Evolutionary conservation across 2,888 invertebrate species (phyloP).

Genomic region (Hylaea fasciaria): DNA sequence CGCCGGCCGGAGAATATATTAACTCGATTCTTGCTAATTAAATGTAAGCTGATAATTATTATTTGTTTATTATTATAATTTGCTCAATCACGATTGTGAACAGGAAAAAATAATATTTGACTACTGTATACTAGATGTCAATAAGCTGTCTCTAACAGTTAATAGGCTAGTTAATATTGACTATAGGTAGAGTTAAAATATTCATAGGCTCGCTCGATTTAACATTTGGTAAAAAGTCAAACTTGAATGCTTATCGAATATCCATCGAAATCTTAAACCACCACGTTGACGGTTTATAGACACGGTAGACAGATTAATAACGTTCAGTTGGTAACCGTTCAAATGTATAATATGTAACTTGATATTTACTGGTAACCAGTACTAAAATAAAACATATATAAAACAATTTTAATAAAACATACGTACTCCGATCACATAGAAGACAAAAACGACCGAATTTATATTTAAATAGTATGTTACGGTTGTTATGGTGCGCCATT

Average conservation of each 20-base stretch:
- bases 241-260: background rate
- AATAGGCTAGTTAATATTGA: too few species aligned
- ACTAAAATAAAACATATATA: slow-evolving; percentile 45
- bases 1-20: slow-evolving; percentile 12
- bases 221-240: background rate
- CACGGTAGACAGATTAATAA: slow-evolving; percentile 37
- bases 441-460: background rate
- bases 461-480: background rate
- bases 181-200: background rate
- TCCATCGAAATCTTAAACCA: slow-evolving; percentile 4
- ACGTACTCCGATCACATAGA: too few species aligned
- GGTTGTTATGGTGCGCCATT: too few species aligned
- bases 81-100: background rate
- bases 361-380: slow-evolving; percentile 39
- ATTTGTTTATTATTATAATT: slow-evolving; percentile 21
- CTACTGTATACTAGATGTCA: background rate
- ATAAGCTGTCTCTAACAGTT: too few species aligned
- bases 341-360: slow-evolving; percentile 43
- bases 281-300: slow-evolving; percentile 43
- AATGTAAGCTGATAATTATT: slow-evolving; percentile 8
- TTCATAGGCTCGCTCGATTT: background rate
- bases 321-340: slow-evolving; percentile 34
- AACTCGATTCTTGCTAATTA: slow-evolving; percentile 13
- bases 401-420: slow-evolving; percentile 27
- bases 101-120: background rate